Conservation (phyloP, 1,140 invertebrate species). For the Drosophila albomicans region DNA sequence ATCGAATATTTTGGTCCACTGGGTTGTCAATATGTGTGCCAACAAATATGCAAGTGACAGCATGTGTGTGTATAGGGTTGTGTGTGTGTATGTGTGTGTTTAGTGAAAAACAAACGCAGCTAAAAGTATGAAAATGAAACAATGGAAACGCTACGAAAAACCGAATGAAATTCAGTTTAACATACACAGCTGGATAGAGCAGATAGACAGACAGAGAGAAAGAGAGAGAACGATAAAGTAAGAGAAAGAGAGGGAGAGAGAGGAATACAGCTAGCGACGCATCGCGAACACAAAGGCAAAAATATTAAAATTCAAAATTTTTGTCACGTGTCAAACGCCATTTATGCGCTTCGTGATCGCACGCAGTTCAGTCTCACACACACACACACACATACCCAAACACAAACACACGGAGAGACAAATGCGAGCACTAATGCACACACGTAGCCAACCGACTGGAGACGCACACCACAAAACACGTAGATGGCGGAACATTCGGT, state of each 20-base stretch:
- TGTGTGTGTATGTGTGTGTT: background rate
- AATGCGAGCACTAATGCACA: slow-evolving; percentile 40
- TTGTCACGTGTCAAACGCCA: slow-evolving; percentile 80
- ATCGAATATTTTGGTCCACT: too few species aligned
- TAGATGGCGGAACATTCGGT: slow-evolving; percentile 23
- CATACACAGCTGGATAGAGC: background rate
- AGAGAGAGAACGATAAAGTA: background rate
- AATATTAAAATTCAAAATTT: slow-evolving; percentile 81
- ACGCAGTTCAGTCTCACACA: slow-evolving; percentile 47
- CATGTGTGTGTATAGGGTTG: background rate
- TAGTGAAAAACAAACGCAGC: slow-evolving; percentile 26
- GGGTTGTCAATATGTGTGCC: background rate
- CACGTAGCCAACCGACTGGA: slow-evolving; percentile 32
- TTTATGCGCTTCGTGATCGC: slow-evolving; percentile 81
- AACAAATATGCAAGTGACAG: slow-evolving; percentile 6
- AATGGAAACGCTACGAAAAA: slow-evolving; percentile 48
- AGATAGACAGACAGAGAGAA: background rate
- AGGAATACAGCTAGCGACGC: slow-evolving; percentile 6
- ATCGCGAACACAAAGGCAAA: slow-evolving; percentile 44
- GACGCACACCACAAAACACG: slow-evolving; percentile 31
- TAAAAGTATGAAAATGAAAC: slow-evolving; percentile 50
- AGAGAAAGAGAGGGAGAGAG: background rate
- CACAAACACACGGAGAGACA: slow-evolving; percentile 7
- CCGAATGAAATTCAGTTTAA: slow-evolving; percentile 76
- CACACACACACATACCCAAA: slow-evolving; percentile 6